Evolutionary conservation across 2,113 vertebrate genomes (phyloP).

Genomic region (Osmerus mordax): DNA sequence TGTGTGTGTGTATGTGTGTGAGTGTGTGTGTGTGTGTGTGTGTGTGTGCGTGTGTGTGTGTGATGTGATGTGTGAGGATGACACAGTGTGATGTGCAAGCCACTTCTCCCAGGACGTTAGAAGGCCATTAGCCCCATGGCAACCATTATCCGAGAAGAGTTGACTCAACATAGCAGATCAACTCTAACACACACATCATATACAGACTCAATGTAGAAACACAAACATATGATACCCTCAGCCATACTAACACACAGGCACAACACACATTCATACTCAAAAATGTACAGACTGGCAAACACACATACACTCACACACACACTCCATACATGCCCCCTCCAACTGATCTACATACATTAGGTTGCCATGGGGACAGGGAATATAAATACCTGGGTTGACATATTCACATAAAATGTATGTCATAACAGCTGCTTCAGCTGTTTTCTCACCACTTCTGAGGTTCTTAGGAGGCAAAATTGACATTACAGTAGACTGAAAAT

Average conservation of each 20-base stretch:
- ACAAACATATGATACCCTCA: neutral
- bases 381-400: neutral
- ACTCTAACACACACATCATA: neutral
- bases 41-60: slow-evolving; percentile 25
- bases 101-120: slow-evolving; percentile 29
- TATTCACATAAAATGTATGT: neutral
- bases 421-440: no score
- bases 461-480: no score
- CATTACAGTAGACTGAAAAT: no score
- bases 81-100: slow-evolving; percentile 44
- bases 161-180: neutral
- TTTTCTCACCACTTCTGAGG: no score
- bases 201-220: neutral
- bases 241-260: neutral
- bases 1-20: no score
- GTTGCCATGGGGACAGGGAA: neutral
- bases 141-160: slow-evolving; percentile 10
- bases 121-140: slow-evolving; percentile 33
- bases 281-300: neutral
- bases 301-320: neutral
- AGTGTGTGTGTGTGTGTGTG: no score
- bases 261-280: neutral
- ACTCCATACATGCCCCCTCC: neutral
- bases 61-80: no score
- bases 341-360: neutral